Conservation (phyloP, 2,797 vertebrate genomes). For the Ataeniobius toweri region DNA sequence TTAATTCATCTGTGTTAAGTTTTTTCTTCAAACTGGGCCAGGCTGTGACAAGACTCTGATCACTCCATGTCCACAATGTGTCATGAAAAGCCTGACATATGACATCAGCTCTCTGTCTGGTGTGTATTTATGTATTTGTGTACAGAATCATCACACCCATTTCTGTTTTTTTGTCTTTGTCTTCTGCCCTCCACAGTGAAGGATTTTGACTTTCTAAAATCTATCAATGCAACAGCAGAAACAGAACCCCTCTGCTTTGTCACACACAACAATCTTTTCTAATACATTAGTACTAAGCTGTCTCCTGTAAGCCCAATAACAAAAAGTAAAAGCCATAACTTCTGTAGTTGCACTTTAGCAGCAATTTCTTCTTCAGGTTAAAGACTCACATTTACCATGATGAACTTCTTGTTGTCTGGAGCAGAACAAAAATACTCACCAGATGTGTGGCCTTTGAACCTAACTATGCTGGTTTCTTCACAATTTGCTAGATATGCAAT, state of each 20-base stretch:
- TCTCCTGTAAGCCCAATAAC: constrained; percentile 39
- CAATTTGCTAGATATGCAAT: neutral
- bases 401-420: neutral
- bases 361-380: constrained; percentile 25
- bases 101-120: constrained; percentile 30
- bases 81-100: neutral
- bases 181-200: constrained; percentile 39
- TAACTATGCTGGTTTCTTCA: neutral
- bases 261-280: constrained; percentile 15
- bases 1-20: neutral
- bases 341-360: constrained; percentile 14
- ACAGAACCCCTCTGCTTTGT: constrained; percentile 26
- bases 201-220: constrained; percentile 40
- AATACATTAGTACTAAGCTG: constrained; percentile 38
- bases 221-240: constrained; percentile 44
- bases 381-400: constrained; percentile 32
- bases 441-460: neutral
- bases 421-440: neutral
- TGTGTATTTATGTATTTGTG: constrained; percentile 34
- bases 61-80: constrained; percentile 14
- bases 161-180: constrained; percentile 20
- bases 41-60: constrained; percentile 42
- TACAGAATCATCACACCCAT: constrained; percentile 36
- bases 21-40: neutral
- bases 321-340: neutral